Percentiles rank a stretch among this genome's conserved stretches.
These are phyloP conservation scores for Oncorhynchus tshawytscha DNA, from an alignment of 2,113 vertebrate species.

Conservation along the genomic window DNA sequence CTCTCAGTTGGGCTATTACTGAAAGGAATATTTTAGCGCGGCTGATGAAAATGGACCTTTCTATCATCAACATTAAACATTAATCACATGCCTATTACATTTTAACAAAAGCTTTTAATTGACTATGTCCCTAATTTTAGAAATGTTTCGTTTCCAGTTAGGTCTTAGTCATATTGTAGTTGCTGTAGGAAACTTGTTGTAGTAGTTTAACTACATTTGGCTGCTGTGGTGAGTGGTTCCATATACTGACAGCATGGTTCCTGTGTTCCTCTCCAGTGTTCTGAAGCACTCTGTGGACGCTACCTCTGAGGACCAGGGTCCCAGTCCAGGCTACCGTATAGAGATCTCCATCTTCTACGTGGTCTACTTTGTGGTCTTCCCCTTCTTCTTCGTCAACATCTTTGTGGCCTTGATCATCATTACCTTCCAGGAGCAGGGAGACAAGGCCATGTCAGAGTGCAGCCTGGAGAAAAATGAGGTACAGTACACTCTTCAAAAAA, in stretches of 20 bases:
- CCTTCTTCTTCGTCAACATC: slow-evolving; percentile 99
- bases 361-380: slow-evolving; percentile 97
- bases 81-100: slow-evolving; percentile 25
- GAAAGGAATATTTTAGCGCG: not conserved
- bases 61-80: not conserved
- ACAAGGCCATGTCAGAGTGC: slow-evolving; percentile 96
- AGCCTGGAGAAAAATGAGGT: slow-evolving; percentile 98
- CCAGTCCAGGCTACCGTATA: slow-evolving; percentile 92
- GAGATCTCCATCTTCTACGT: slow-evolving; percentile 98
- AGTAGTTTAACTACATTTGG: not conserved
- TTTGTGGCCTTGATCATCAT: slow-evolving; percentile 98
- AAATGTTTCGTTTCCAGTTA: not conserved
- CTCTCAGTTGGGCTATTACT: not conserved
- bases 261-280: slow-evolving; percentile 73
- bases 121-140: not conserved
- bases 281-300: slow-evolving; percentile 96
- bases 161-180: not conserved
- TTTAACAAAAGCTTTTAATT: not conserved
- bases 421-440: slow-evolving; percentile 98
- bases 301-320: slow-evolving; percentile 92
- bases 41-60: slow-evolving; percentile 11
- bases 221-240: not conserved
- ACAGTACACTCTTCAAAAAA: not conserved
- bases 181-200: too few species aligned
- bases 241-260: not conserved